Base-by-base conservation (phyloP, 1,140 invertebrate species). In the Dendroctonus valens region DNA sequence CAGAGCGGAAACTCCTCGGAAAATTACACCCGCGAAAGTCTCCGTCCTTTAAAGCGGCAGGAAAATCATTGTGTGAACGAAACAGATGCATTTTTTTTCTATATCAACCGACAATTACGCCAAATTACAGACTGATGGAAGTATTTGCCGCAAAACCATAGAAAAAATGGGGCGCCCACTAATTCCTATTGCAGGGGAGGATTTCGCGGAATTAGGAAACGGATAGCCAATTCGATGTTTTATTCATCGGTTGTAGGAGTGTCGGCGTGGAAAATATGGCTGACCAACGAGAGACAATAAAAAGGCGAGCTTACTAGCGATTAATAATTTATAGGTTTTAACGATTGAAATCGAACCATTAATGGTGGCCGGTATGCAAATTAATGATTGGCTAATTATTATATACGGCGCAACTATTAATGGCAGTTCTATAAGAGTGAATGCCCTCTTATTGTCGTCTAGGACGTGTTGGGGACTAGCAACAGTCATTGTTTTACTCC, bases 301-400 rank as follows among this genome's bases (percentile, higher is more conserved):
- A 55, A 59, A 59, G 41, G 41, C 7, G 37, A 59, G 14, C 41
- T 44, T 59, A 49, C 44, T 9, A 59, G 8, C 42, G n/a, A 59
- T 49, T 49, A 59, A 59, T 39, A 59, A 49, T 59, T 49, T 59
- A 59, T 59, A n/a, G 8, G 26, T 49, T 48, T 38, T 9, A 15
- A 59, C 58, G 58, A 49, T 59, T 59, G 42, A 49, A 62, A 52
- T 11, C 37, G 14, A 62, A 38, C 40, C 38, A 48, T 64, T 64
- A 64, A 64, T 64, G 61, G 52, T 46, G 61, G 52, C 61, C 42
- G 51, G 51, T 64, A 64, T 64, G 61, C 52, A 64, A 54, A 64
- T 64, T 54, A 64, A 64, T 64, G 41, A 64, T 64, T 55, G 51
- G 41, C 61, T 64, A 64, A 64, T 64, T 64, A 46, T 55, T 62